A percentile compares a stretch with the other conserved stretches of the same genome.
Evolutionary conservation across 2,888 invertebrate species (phyloP).

Genomic region (Limulus polyphemus): DNA sequence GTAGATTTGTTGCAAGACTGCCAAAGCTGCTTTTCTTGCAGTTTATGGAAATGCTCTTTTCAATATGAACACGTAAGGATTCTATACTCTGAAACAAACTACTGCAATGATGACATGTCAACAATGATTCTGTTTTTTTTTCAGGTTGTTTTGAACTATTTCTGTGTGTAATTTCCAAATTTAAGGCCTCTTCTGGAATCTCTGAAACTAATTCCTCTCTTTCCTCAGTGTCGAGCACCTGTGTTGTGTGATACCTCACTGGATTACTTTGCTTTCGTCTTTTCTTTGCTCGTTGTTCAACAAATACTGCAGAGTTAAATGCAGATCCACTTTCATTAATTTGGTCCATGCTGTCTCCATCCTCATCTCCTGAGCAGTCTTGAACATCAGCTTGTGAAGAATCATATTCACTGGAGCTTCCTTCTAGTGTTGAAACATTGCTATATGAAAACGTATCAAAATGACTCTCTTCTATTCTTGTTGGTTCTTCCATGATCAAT

Average conservation of each 20-base stretch:
- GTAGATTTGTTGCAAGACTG: conserved; percentile 23
- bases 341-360: conserved; percentile 8
- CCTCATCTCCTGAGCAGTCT: conserved; percentile 17
- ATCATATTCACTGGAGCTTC: conserved; percentile 4
- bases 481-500: too few relatives aligned
- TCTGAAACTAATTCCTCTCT: conserved; percentile 33
- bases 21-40: conserved; percentile 26
- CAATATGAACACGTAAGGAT: conserved; percentile 45
- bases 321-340: conserved; percentile 14
- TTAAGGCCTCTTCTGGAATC: background rate
- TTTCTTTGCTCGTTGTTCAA: conserved; percentile 46
- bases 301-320: too few relatives aligned
- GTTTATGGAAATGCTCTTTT: conserved; percentile 30
- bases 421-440: too few relatives aligned
- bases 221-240: conserved; percentile 29
- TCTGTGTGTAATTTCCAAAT: background rate
- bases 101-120: conserved; percentile 29
- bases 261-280: conserved; percentile 85
- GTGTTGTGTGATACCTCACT: conserved; percentile 45
- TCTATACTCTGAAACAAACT: conserved; percentile 43
- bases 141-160: background rate
- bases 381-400: conserved; percentile 14
- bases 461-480: too few relatives aligned
- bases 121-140: background rate
- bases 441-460: too few relatives aligned